phyloP scores from a whole-genome alignment of 2,888 invertebrate species.

The Chloroclystis v-ata region DNA sequence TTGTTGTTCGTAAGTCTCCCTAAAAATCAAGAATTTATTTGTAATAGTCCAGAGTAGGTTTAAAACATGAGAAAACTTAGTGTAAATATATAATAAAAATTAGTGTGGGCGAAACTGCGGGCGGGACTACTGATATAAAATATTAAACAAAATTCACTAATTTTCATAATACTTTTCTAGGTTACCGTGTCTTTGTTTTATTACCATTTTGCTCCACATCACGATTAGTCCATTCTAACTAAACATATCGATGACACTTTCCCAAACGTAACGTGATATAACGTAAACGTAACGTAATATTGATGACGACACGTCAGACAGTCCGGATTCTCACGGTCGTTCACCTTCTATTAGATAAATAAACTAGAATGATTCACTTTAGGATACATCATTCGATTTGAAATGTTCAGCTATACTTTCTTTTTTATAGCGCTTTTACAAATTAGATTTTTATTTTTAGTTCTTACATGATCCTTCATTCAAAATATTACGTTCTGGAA shows the following conservation, averaged over 20 bases:
- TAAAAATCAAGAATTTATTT: no score
- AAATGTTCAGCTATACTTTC: not conserved
- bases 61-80: no score
- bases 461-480: not conserved
- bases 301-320: conserved; percentile 10
- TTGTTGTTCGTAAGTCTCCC: no score
- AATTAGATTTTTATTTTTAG: not conserved
- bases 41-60: no score
- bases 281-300: conserved; percentile 31
- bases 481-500: no score
- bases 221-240: conserved; percentile 12
- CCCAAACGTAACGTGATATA: conserved; percentile 54
- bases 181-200: not conserved
- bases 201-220: not conserved
- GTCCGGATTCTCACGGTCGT: conserved; percentile 12
- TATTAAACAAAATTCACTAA: no score
- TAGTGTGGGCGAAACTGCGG: no score
- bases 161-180: no score
- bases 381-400: not conserved
- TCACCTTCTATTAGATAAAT: conserved; percentile 7
- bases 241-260: conserved; percentile 72
- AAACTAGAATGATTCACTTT: conserved; percentile 4
- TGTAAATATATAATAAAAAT: no score
- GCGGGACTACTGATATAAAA: no score
- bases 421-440: not conserved